phyloP scores from a whole-genome alignment of 2,888 invertebrate species.

The Mesorhabditis sp. region DNA sequence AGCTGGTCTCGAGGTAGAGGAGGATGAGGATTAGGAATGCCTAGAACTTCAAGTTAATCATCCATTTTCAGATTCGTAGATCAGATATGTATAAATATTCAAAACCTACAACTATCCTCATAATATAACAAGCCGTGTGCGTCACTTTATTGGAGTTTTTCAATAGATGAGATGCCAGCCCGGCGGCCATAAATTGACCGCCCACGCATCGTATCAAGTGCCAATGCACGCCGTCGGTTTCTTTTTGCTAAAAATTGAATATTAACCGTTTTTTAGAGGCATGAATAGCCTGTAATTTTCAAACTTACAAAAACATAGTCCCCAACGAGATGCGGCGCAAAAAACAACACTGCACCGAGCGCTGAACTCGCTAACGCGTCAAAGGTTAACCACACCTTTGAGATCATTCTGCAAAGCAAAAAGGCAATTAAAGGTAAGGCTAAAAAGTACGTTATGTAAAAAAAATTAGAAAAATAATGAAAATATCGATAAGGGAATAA shows the following conservation, averaged over 20 bases:
- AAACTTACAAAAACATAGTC: background rate
- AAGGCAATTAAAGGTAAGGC: no score
- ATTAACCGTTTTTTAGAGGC: background rate
- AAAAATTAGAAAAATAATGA: no score
- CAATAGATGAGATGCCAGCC: slow-evolving; percentile 27
- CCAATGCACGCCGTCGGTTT: slow-evolving; percentile 57
- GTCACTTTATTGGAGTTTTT: slow-evolving; percentile 17
- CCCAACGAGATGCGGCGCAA: background rate
- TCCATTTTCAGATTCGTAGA: background rate
- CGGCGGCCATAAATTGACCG: slow-evolving; percentile 50
- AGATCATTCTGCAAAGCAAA: background rate
- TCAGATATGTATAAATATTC: background rate
- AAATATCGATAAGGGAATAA: no score
- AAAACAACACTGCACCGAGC: background rate
- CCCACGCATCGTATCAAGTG: slow-evolving; percentile 56
- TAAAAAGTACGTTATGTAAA: no score
- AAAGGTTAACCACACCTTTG: background rate
- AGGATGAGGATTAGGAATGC: background rate
- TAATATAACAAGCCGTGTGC: slow-evolving; percentile 34
- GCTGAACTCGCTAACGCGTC: background rate
- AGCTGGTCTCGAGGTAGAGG: slow-evolving; percentile 2
- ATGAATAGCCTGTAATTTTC: no score
- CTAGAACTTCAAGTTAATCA: background rate
- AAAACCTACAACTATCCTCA: slow-evolving; percentile 31
- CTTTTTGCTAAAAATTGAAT: slow-evolving; percentile 30